Conservation (phyloP, 2,888 invertebrate species). For the Pherbina coryleti region DNA sequence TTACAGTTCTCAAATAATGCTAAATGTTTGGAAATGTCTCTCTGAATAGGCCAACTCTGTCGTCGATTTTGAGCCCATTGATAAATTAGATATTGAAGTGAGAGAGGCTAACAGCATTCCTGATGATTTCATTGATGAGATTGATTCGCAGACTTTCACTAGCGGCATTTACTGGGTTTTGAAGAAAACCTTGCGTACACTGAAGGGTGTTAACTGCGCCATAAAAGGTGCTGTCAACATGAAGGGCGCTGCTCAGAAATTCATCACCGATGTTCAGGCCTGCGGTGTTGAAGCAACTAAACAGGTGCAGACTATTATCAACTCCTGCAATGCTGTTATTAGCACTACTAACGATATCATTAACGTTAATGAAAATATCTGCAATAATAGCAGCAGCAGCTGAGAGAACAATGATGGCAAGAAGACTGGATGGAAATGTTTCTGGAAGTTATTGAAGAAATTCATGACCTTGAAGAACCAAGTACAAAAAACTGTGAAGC, state of each 20-base stretch:
- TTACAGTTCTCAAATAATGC: too few relatives aligned
- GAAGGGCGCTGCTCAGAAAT: slow-evolving; percentile 48
- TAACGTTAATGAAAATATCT: slow-evolving; percentile 49
- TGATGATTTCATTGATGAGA: slow-evolving; percentile 16
- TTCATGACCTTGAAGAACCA: slow-evolving; percentile 48
- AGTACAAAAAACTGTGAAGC: slow-evolving; percentile 35
- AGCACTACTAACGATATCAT: slow-evolving; percentile 50
- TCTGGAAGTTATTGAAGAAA: slow-evolving; percentile 45
- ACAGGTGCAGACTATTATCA: slow-evolving; percentile 53
- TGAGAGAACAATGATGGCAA: slow-evolving; percentile 38
- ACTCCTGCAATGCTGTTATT: slow-evolving; percentile 51
- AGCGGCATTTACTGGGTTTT: slow-evolving; percentile 39
- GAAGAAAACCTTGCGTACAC: slow-evolving; percentile 46
- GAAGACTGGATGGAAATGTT: slow-evolving; percentile 45
- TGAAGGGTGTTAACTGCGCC: slow-evolving; percentile 59
- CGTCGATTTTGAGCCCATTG: slow-evolving; percentile 8
- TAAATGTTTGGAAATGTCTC: not conserved
- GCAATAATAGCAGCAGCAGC: slow-evolving; percentile 43
- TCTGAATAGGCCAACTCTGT: not conserved
- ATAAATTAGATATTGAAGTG: slow-evolving; percentile 26
- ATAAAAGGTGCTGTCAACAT: slow-evolving; percentile 53
- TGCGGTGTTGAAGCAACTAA: slow-evolving; percentile 53
- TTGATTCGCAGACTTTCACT: slow-evolving; percentile 34
- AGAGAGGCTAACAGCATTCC: slow-evolving; percentile 14
- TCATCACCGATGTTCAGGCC: slow-evolving; percentile 43